Percentiles rank a stretch among this genome's conserved stretches.
These are phyloP conservation scores for Harmothoe impar DNA, from an alignment of 2,888 invertebrate genomes.

Conservation along the genomic window DNA sequence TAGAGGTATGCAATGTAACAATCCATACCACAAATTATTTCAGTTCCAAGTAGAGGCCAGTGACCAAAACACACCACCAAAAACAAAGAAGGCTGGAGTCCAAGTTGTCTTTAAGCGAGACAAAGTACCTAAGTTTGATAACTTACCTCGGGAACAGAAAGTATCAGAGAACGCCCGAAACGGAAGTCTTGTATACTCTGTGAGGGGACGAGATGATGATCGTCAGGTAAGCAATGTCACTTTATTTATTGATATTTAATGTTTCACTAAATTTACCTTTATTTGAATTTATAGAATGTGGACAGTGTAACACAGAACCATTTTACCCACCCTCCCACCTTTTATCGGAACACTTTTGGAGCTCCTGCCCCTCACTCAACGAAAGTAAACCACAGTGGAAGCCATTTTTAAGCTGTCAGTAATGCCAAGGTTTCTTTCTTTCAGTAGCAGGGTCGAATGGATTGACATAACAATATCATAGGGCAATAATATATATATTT, in stretches of 20 bases:
- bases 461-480: too few species aligned
- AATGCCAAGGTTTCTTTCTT: too few species aligned
- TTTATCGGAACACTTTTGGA: not conserved
- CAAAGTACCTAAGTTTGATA: constrained; percentile 68
- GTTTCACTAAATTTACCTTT: too few species aligned
- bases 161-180: constrained; percentile 70
- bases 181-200: constrained; percentile 66
- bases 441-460: too few species aligned
- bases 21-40: too few species aligned
- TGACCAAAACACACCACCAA: constrained; percentile 76
- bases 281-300: too few species aligned
- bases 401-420: too few species aligned
- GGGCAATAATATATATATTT: too few species aligned
- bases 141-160: constrained; percentile 67
- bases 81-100: constrained; percentile 73
- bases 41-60: constrained; percentile 77
- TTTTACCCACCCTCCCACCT: not conserved
- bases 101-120: constrained; percentile 74
- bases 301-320: not conserved
- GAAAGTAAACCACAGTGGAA: too few species aligned
- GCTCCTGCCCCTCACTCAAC: too few species aligned
- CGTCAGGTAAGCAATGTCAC: constrained; percentile 55
- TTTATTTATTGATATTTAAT: not conserved
- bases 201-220: constrained; percentile 70
- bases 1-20: too few species aligned